These are phyloP conservation scores for Porites australiensis DNA, from an alignment of 64 coral and sea anemone species.

Conservation along the genomic window DNA sequence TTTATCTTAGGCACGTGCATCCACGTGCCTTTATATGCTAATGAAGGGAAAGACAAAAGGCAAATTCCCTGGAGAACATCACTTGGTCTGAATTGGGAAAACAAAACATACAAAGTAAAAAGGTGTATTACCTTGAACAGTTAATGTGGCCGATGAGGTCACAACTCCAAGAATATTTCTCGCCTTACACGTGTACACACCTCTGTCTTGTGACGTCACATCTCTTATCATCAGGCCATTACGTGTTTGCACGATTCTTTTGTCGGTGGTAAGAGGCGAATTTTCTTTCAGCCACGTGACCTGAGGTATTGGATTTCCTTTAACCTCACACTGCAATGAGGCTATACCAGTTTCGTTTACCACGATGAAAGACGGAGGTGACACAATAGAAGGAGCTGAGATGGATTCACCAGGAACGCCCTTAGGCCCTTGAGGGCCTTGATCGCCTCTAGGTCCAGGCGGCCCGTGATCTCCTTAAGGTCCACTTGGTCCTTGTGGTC, in stretches of 20 bases:
- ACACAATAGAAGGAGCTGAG: slow-evolving; percentile 21
- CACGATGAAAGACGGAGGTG: not conserved
- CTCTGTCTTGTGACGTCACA: slow-evolving; percentile 22
- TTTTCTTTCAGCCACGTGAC: slow-evolving; percentile 64
- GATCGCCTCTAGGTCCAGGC: slow-evolving; percentile 23
- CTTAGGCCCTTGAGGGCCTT: slow-evolving; percentile 18
- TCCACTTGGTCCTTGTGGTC: not conserved
- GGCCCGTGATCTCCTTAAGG: slow-evolving; percentile 13
- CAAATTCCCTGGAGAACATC: not conserved
- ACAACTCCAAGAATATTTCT: not conserved
- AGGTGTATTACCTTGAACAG: not conserved
- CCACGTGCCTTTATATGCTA: too few relatives aligned
- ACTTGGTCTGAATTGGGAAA: not conserved
- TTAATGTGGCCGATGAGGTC: not conserved
- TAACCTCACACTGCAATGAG: slow-evolving; percentile 50
- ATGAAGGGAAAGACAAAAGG: too few relatives aligned
- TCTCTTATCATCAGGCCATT: not conserved
- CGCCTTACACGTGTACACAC: not conserved
- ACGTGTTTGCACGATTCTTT: not conserved
- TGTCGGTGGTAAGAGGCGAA: not conserved
- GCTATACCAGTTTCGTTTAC: slow-evolving; percentile 43
- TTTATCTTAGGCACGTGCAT: too few relatives aligned
- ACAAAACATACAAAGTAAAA: not conserved
- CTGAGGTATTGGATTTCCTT: slow-evolving; percentile 50
- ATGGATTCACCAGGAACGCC: slow-evolving; percentile 27